These are phyloP conservation scores for Nibea coibor DNA, from an alignment of 2,113 vertebrate species.

Conservation along the genomic window DNA sequence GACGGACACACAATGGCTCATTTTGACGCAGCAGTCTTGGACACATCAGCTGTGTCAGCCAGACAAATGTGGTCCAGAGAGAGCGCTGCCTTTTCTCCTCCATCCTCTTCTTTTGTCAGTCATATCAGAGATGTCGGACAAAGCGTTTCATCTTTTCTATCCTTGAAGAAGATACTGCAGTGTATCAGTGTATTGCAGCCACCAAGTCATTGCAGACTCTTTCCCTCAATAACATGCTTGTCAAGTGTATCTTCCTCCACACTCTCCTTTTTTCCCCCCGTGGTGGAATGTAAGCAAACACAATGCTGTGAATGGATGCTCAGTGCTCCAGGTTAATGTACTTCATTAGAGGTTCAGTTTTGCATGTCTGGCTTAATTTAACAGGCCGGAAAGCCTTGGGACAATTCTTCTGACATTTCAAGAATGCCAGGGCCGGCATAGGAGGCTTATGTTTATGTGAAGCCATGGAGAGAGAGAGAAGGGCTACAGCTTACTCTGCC, in stretches of 20 bases:
- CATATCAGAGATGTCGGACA: slow-evolving; percentile 46
- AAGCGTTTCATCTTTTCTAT: slow-evolving; percentile 57
- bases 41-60: slow-evolving; percentile 29
- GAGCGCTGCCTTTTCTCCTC: slow-evolving; percentile 16
- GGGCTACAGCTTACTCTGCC: slow-evolving; percentile 35
- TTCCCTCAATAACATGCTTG: slow-evolving; percentile 45
- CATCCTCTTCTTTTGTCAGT: slow-evolving; percentile 31
- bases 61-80: slow-evolving; percentile 60
- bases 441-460: slow-evolving; percentile 59
- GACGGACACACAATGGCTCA: slow-evolving; percentile 55
- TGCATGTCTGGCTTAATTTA: slow-evolving; percentile 77
- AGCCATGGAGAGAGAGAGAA: slow-evolving; percentile 36
- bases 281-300: slow-evolving; percentile 57
- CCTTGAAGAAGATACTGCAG: slow-evolving; percentile 53
- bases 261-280: background rate
- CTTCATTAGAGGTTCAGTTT: slow-evolving; percentile 76
- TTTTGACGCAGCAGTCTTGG: slow-evolving; percentile 49
- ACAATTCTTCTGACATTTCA: slow-evolving; percentile 78
- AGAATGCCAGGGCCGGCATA: slow-evolving; percentile 63
- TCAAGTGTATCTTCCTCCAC: slow-evolving; percentile 32
- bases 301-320: slow-evolving; percentile 44
- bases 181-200: slow-evolving; percentile 33
- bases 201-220: slow-evolving; percentile 36
- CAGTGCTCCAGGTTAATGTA: slow-evolving; percentile 72
- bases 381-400: slow-evolving; percentile 64